Percentiles rank a stretch among this genome's conserved stretches.
Conservation (phyloP, 2,888 invertebrate species). For the Coleophora flavipennella region DNA sequence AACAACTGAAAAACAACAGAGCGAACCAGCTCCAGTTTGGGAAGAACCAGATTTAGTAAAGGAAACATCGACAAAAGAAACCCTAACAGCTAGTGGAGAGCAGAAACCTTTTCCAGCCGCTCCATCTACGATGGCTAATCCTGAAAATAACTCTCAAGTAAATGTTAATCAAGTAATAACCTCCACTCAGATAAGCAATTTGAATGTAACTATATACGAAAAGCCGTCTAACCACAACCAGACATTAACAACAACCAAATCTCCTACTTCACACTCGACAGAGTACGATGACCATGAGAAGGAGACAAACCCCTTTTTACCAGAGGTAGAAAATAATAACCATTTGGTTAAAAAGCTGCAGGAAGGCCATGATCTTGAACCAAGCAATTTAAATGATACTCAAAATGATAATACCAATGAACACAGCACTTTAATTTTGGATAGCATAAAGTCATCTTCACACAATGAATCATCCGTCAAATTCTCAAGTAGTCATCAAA, state of each 20-base stretch:
- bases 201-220: slow-evolving; percentile 62
- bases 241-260: slow-evolving; percentile 28
- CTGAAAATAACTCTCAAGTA: slow-evolving; percentile 4
- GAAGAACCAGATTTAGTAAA: slow-evolving; percentile 37
- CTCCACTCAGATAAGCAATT: slow-evolving; percentile 38
- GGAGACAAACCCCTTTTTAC: slow-evolving; percentile 78
- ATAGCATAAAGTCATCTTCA: no score
- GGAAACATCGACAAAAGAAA: slow-evolving; percentile 13
- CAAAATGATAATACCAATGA: slow-evolving; percentile 57
- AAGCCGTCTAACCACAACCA: slow-evolving; percentile 40
- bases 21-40: slow-evolving; percentile 55
- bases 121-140: slow-evolving; percentile 12
- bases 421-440: slow-evolving; percentile 13
- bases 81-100: no score
- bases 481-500: not conserved
- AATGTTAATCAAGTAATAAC: slow-evolving; percentile 19
- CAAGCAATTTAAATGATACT: slow-evolving; percentile 49
- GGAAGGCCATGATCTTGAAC: slow-evolving; percentile 66
- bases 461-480: no score
- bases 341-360: slow-evolving; percentile 73
- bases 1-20: not conserved
- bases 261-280: slow-evolving; percentile 33
- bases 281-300: slow-evolving; percentile 61
- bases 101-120: slow-evolving; percentile 14
- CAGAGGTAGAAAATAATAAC: slow-evolving; percentile 76